These are phyloP conservation scores for Crenichthys baileyi DNA, from an alignment of 2,797 vertebrate genomes.

Conservation along the genomic window DNA sequence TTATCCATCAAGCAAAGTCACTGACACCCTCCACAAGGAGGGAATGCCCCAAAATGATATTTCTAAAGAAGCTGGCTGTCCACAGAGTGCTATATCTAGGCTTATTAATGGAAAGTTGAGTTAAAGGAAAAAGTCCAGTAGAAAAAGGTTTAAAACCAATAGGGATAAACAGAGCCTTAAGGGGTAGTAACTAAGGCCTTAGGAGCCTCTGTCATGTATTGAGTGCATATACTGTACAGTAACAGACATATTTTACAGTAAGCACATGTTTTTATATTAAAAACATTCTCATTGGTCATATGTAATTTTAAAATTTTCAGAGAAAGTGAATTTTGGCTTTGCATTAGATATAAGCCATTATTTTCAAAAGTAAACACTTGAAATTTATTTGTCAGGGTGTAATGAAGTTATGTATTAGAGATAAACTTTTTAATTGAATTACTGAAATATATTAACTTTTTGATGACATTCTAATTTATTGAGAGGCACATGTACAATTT, in stretches of 20 bases:
- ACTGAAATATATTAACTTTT: neutral
- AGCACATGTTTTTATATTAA: neutral
- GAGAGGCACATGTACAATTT: neutral
- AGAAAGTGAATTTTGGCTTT: neutral
- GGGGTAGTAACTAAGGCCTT: neutral
- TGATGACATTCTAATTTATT: conserved; percentile 1
- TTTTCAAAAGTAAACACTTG: neutral
- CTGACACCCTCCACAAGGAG: neutral
- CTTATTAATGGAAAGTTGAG: neutral
- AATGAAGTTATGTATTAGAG: neutral
- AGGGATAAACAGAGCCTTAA: neutral
- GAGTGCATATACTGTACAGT: neutral
- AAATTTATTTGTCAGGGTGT: neutral
- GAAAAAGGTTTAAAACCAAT: neutral
- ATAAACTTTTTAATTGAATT: neutral
- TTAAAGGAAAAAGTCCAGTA: neutral
- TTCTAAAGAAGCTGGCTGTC: too few relatives aligned
- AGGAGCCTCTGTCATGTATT: neutral
- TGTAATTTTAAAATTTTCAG: neutral
- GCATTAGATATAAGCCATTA: neutral
- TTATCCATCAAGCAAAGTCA: too few relatives aligned
- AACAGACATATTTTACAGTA: neutral
- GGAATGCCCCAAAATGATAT: neutral
- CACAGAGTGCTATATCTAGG: too few relatives aligned
- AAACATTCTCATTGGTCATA: neutral